Conservation (phyloP, 2,888 invertebrate genomes). For the Drosophila siamana region DNA sequence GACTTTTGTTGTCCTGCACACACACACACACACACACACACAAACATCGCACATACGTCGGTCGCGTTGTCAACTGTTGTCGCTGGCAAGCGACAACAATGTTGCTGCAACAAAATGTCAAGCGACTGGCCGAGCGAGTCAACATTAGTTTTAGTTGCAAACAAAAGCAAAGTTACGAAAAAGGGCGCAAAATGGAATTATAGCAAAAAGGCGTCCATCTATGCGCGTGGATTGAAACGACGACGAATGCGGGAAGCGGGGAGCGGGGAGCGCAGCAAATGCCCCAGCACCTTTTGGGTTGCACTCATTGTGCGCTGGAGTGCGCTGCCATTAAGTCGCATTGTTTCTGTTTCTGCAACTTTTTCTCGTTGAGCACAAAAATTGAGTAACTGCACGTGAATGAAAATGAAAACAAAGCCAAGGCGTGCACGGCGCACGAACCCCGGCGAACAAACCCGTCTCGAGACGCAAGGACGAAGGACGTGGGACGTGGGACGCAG, state of each 20-base stretch:
- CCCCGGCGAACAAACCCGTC: conserved; percentile 12
- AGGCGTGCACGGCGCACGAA: conserved; percentile 13
- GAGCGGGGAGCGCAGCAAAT: neutral
- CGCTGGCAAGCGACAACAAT: conserved; percentile 60
- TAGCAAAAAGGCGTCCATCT: conserved; percentile 65
- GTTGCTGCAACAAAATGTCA: conserved; percentile 68
- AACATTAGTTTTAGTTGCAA: conserved; percentile 73
- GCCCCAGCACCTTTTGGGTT: conserved; percentile 45
- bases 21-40: neutral
- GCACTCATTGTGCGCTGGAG: conserved; percentile 53
- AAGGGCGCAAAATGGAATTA: conserved; percentile 69
- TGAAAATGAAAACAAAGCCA: conserved; percentile 77
- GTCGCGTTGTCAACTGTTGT: conserved; percentile 38
- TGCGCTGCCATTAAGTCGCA: conserved; percentile 73
- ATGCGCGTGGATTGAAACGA: conserved; percentile 30
- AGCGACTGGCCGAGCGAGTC: conserved; percentile 48
- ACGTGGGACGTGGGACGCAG: conserved; percentile 20
- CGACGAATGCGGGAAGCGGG: no score
- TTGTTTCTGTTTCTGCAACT: conserved; percentile 65
- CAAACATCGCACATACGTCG: conserved; percentile 52
- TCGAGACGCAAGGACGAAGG: conserved; percentile 1
- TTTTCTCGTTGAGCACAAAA: conserved; percentile 65
- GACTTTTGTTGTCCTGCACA: conserved; percentile 48
- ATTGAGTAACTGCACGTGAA: conserved; percentile 80
- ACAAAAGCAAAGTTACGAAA: conserved; percentile 49